Conservation (phyloP, 1,140 invertebrate species). For the Cydia amplana region DNA sequence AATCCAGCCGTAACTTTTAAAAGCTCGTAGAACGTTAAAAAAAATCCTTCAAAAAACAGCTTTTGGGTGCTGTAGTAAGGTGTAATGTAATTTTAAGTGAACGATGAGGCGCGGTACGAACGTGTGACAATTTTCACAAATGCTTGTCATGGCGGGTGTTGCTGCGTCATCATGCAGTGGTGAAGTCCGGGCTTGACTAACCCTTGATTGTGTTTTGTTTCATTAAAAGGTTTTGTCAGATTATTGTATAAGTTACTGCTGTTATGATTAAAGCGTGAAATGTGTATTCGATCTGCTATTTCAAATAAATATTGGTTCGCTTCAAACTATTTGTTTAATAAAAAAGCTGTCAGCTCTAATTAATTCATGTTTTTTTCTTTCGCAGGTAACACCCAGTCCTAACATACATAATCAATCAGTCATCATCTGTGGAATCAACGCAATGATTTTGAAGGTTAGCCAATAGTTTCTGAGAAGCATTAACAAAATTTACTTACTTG, state of each 20-base stretch:
- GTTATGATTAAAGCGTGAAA: background rate
- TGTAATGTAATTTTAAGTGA: background rate
- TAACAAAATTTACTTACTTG: too few species aligned
- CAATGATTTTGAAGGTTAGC: background rate
- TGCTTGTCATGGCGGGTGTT: background rate
- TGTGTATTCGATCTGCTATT: background rate
- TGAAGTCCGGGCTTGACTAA: background rate
- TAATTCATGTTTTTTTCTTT: background rate
- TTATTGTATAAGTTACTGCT: constrained; percentile 15
- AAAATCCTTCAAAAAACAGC: background rate
- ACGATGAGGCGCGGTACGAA: background rate
- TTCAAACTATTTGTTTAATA: background rate
- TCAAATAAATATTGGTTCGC: background rate
- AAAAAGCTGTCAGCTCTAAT: background rate
- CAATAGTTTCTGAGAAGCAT: too few species aligned
- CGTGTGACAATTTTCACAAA: background rate
- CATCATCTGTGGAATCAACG: background rate
- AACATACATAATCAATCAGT: background rate
- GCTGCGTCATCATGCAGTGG: constrained; percentile 25
- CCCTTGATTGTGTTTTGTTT: constrained; percentile 30
- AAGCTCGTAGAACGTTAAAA: background rate
- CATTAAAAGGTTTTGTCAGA: constrained; percentile 27
- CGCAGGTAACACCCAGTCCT: background rate
- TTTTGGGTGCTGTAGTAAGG: background rate
- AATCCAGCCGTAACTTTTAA: background rate